phyloP scores from a whole-genome alignment of 2,113 vertebrate genomes.

The Ochotona curzoniae region DNA sequence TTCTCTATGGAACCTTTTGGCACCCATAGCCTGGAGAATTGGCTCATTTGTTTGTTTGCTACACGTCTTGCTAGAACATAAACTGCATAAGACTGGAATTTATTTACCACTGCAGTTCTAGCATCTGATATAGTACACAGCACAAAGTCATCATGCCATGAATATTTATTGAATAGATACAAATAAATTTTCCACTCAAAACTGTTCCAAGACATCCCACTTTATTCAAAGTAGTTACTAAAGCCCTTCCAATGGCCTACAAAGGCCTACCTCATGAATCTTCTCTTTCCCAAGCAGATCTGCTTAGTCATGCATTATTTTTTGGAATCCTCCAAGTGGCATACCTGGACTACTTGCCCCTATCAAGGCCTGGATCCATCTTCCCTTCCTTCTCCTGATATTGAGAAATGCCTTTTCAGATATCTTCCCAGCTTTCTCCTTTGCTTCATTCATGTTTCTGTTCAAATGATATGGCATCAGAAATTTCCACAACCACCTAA shows the following conservation, averaged over 20 bases:
- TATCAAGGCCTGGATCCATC: background rate
- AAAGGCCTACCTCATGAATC: background rate
- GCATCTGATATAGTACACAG: background rate
- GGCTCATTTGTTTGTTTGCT: background rate
- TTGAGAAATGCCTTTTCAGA: background rate
- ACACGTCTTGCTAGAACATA: background rate
- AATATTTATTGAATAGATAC: background rate
- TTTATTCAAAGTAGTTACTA: background rate
- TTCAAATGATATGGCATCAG: background rate
- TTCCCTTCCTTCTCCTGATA: background rate
- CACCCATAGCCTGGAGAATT: background rate
- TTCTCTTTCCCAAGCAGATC: rapidly evolving
- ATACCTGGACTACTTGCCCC: background rate
- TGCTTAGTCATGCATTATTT: background rate
- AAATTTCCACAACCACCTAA: background rate
- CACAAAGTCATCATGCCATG: background rate
- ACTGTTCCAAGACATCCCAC: background rate
- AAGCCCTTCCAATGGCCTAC: background rate
- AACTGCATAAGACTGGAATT: background rate
- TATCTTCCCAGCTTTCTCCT: background rate
- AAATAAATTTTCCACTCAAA: background rate
- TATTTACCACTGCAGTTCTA: background rate
- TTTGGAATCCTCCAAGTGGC: background rate
- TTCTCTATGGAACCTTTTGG: background rate
- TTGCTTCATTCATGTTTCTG: background rate